Percentiles rank a stretch among this genome's conserved stretches.
Conservation (phyloP, 2,797 vertebrate species). For the Sarcoramphus papa region DNA sequence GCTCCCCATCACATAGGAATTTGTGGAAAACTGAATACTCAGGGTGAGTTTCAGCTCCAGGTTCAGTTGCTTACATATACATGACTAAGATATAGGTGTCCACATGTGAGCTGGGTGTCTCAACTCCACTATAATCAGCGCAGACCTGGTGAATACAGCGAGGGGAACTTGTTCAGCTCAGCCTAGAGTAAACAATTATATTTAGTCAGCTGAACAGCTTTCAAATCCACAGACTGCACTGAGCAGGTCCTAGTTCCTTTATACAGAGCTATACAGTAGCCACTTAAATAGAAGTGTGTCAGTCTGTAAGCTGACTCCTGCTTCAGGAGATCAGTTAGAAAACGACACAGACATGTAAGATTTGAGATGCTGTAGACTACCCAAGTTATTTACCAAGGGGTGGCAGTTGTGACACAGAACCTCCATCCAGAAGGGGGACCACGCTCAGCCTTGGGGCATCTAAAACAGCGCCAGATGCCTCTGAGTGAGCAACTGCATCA, state of each 20-base stretch:
- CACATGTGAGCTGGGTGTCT: not conserved
- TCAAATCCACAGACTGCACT: not conserved
- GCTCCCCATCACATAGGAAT: not conserved
- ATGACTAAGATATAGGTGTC: not conserved
- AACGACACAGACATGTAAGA: not conserved
- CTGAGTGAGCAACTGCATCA: not conserved
- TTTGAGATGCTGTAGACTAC: not conserved
- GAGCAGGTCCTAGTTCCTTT: not conserved
- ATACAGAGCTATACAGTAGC: not conserved
- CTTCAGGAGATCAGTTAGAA: not conserved
- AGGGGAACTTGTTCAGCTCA: not conserved
- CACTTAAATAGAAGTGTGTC: not conserved
- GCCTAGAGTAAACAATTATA: not conserved
- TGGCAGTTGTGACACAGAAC: not conserved
- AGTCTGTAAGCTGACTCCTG: not conserved
- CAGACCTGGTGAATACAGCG: not conserved
- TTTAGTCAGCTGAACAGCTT: not conserved
- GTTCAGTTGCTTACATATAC: not conserved
- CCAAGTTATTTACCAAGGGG: not conserved
- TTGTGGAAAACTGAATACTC: not conserved
- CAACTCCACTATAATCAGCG: not conserved
- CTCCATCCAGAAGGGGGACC: not conserved
- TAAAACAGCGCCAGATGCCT: not conserved
- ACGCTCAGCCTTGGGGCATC: too few species aligned
- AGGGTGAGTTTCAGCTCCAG: not conserved